Conservation (phyloP, 2,797 vertebrate genomes). For the Neomorphus geoffroyi region DNA sequence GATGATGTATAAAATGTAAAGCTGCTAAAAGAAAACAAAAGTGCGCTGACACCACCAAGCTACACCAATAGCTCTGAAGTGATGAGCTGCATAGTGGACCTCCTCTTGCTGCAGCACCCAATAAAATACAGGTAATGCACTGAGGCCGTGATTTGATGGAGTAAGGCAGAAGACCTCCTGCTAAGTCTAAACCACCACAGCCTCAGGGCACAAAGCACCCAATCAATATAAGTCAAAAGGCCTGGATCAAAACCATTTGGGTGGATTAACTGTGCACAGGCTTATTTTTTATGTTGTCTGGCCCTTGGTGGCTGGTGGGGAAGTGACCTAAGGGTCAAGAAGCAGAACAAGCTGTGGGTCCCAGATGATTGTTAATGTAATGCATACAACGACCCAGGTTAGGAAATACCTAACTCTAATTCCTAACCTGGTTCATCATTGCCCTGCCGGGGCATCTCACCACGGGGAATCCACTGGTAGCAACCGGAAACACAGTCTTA, state of each 20-base stretch:
- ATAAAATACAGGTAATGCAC: not conserved
- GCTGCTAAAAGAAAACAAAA: not conserved
- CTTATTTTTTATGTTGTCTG: not conserved
- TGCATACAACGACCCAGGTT: not conserved
- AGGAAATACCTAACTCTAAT: not conserved
- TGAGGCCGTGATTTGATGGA: not conserved
- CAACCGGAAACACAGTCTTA: not conserved
- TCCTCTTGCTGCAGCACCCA: not conserved
- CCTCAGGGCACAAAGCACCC: not conserved
- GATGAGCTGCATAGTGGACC: not conserved
- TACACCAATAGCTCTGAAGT: not conserved
- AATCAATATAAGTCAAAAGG: not conserved
- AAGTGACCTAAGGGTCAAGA: not conserved
- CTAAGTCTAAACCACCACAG: not conserved
- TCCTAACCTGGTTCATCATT: not conserved
- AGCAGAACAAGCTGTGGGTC: not conserved
- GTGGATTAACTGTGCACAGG: not conserved
- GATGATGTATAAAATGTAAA: not conserved
- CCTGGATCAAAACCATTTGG: not conserved
- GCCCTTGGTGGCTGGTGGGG: not conserved
- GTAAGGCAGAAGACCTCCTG: not conserved
- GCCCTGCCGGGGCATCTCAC: not conserved
- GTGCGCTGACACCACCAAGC: rapidly evolving
- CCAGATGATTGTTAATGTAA: not conserved
- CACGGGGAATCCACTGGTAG: not conserved